These are phyloP conservation scores for Pseudomugil gertrudae DNA, from an alignment of 2,797 vertebrate species.

Conservation along the genomic window DNA sequence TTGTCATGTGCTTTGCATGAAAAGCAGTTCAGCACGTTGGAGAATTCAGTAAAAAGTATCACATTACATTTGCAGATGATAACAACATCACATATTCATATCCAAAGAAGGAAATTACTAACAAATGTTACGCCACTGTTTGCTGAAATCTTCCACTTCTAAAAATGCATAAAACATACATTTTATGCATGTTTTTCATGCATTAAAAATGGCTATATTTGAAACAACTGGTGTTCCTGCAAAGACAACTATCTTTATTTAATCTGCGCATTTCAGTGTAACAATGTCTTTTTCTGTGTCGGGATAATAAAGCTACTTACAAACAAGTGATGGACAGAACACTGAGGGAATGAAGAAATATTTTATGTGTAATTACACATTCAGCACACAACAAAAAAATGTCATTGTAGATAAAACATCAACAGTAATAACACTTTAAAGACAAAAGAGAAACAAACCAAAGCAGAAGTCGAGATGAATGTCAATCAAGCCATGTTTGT, in stretches of 20 bases:
- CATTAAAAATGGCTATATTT: conserved; percentile 23
- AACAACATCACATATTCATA: conserved; percentile 23
- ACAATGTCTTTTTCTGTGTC: conserved; percentile 5
- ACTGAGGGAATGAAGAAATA: neutral
- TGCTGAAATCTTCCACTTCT: conserved; percentile 18
- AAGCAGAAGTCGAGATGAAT: too few relatives aligned
- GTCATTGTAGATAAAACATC: too few relatives aligned
- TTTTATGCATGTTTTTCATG: too few relatives aligned
- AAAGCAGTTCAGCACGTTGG: conserved; percentile 25
- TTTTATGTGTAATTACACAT: conserved; percentile 8
- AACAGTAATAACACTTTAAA: too few relatives aligned
- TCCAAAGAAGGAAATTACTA: conserved; percentile 23
- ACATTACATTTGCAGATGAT: conserved; percentile 27
- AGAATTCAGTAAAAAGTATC: conserved; percentile 20
- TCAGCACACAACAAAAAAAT: neutral
- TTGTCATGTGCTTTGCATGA: conserved; percentile 34
- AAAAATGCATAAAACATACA: too few relatives aligned
- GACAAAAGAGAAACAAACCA: too few relatives aligned
- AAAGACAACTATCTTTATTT: conserved; percentile 6
- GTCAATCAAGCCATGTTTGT: neutral
- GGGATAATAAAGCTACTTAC: neutral
- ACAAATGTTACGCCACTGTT: conserved; percentile 20
- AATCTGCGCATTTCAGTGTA: conserved; percentile 6
- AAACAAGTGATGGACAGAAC: conserved; percentile 20
- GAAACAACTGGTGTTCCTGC: conserved; percentile 9